Evolutionary conservation across 2,888 invertebrate genomes (phyloP).

Genomic region (Caenorhabditis sulstoni): DNA sequence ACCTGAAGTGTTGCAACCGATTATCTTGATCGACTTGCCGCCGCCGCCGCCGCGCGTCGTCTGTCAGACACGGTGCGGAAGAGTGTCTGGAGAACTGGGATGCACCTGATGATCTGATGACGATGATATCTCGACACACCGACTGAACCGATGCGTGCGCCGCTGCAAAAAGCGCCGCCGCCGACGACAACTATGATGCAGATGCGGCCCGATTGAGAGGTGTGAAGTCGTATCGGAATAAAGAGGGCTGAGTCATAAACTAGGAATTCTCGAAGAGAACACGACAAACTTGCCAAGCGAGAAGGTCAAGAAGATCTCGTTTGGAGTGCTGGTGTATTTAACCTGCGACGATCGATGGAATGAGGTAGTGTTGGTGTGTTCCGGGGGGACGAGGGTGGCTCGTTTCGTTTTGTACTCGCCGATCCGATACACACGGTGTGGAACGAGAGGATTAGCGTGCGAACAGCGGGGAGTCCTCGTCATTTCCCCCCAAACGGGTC

Average conservation of each 20-base stretch:
- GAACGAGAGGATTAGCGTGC: conserved; percentile 25
- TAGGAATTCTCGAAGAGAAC: conserved; percentile 11
- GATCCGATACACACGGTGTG: conserved; percentile 16
- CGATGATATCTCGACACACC: conserved; percentile 43
- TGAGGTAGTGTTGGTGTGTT: conserved; percentile 10
- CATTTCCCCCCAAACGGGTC: conserved; percentile 4
- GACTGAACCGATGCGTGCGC: conserved; percentile 32
- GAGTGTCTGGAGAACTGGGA: conserved; percentile 37
- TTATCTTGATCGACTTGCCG: conserved; percentile 46
- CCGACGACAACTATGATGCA: conserved; percentile 11
- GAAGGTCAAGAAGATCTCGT: background rate
- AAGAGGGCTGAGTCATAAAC: conserved; percentile 31
- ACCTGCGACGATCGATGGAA: background rate
- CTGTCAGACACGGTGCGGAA: conserved; percentile 38
- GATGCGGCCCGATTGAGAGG: conserved; percentile 31
- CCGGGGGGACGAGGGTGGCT: too few relatives aligned
- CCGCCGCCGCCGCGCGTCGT: conserved; percentile 28
- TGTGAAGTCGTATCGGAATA: conserved; percentile 52
- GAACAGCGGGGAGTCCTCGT: conserved; percentile 15
- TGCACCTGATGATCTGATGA: conserved; percentile 54
- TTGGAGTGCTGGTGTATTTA: too few relatives aligned
- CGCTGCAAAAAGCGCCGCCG: background rate
- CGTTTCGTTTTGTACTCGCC: conserved; percentile 36
- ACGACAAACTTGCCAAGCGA: background rate
- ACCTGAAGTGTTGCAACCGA: conserved; percentile 33